Conservation (phyloP, 2,113 vertebrate species). For the Anser brachyrhynchus region DNA sequence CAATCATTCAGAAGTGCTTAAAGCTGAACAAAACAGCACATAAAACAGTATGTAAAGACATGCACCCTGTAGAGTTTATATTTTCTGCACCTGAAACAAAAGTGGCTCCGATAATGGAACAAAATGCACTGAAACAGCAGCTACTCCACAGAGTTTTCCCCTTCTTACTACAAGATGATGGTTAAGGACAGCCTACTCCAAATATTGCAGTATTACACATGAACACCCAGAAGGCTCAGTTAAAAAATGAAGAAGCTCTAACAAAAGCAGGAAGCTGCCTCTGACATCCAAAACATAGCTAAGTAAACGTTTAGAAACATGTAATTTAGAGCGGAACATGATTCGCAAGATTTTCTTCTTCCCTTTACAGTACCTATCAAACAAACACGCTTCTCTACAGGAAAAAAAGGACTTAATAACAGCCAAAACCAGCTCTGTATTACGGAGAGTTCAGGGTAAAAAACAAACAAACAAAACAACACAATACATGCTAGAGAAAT, state of each 20-base stretch:
- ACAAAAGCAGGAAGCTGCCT: background rate
- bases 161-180: background rate
- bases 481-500: background rate
- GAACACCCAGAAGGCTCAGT: background rate
- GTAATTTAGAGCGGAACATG: background rate
- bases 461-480: background rate
- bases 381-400: background rate
- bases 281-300: background rate
- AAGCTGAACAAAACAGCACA: constrained; percentile 16
- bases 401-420: background rate
- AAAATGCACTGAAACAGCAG: background rate
- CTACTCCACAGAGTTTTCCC: background rate
- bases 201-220: background rate
- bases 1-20: background rate
- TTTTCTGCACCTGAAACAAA: background rate
- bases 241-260: background rate
- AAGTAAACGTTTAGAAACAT: background rate
- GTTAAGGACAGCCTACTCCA: background rate
- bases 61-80: background rate
- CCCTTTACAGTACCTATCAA: background rate
- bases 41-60: background rate
- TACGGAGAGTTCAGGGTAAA: background rate
- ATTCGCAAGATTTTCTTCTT: background rate
- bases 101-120: background rate
- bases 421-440: background rate